These are phyloP conservation scores for Hystrix brachyura DNA, from an alignment of 2,113 vertebrate genomes.

Conservation along the genomic window DNA sequence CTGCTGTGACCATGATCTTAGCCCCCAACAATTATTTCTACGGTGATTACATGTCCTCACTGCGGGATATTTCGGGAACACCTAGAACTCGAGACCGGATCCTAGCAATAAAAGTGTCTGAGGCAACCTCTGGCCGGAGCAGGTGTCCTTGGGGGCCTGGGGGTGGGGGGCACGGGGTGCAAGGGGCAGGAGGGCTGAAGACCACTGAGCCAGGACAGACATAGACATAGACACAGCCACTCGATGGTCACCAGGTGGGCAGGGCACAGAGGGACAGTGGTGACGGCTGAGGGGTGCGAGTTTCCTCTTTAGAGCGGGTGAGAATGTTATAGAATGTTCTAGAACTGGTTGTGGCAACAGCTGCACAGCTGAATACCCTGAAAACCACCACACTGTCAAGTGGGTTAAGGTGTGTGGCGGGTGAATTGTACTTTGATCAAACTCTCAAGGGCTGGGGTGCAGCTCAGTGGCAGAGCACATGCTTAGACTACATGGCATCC, in stretches of 20 bases:
- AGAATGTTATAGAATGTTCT: background rate
- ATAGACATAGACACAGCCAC: too few species aligned
- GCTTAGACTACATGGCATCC: background rate
- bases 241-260: too few species aligned
- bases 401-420: background rate
- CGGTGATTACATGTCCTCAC: constrained; percentile 83
- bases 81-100: constrained; percentile 85
- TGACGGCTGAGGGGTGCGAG: background rate
- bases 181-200: background rate
- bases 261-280: background rate
- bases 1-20: constrained; percentile 84
- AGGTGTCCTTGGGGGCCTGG: background rate
- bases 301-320: background rate
- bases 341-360: background rate
- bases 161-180: background rate
- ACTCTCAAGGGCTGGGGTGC: background rate
- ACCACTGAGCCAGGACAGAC: background rate
- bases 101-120: constrained; percentile 91
- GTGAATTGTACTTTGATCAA: background rate
- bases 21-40: constrained; percentile 86
- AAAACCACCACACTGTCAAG: fast-evolving
- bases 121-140: background rate
- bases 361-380: fast-evolving
- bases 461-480: background rate
- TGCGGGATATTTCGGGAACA: constrained; percentile 81